Base-by-base conservation (phyloP, 2,113 vertebrate genomes). In the Chascanopsetta lugubris region DNA sequence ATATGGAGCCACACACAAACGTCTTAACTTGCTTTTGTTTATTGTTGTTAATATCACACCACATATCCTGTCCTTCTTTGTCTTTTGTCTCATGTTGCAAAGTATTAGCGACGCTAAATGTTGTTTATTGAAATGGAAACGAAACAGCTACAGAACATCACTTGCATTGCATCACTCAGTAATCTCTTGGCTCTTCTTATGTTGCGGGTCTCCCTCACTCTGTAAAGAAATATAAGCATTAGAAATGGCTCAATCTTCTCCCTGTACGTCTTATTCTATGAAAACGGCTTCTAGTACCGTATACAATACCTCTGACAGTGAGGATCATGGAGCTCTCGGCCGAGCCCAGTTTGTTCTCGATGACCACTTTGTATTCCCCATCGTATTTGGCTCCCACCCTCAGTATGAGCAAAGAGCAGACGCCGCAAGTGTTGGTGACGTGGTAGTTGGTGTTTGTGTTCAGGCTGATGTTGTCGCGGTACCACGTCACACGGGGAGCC, bases 331-430 rank as follows among this genome's bases (percentile, higher is more conserved):
- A 92, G 80, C 88, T 94, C 74, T 88, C 85, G 0, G 87, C 93
- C 25, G 34, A 82, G 2, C 96, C 96, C 57, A 89, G 65, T 2
- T 70, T 66, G 72, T 95, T 97, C 66, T 92, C 87, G 1, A 95
- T 90, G 30, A 92, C 76, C 0, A 91, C 92, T 85, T 86, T 92
- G 75, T 96, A 98, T 57, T 93, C 86, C 1, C 95, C 94, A 0
- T 68, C 74, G 56, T 96, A 93, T 8, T 77, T 82, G 51, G 86
- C 77, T 5, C 83, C 84, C 43, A 94, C 94, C 1, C 77, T 81
- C 4, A 91, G 61, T 54, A 98, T 85, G 24, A 95, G 60, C 72
- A 98, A 74, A 8, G 93, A 96, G 84, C 96, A 97, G 50, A 98
- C 93, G 0, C 96, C 95, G 12, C 94, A 93, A 24, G 92, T 75